Evolutionary conservation across 2,797 vertebrate species (phyloP).

Genomic region (Gallinago stenura): DNA sequence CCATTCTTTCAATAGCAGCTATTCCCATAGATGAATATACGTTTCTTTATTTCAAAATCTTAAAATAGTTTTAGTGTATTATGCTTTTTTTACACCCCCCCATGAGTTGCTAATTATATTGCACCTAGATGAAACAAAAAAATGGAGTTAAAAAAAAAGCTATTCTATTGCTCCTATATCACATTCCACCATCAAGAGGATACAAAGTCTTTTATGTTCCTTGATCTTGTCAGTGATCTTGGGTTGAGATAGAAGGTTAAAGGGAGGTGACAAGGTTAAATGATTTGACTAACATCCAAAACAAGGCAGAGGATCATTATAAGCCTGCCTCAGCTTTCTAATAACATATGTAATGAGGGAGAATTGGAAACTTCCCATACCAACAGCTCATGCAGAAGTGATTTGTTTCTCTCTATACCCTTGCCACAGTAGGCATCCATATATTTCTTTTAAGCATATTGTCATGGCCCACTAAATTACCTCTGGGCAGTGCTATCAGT

Average conservation of each 20-base stretch:
- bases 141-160: background rate
- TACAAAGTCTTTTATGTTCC: constrained; percentile 37
- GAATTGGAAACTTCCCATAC: constrained; percentile 27
- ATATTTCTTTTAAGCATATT: constrained; percentile 62
- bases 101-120: background rate
- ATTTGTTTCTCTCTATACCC: constrained; percentile 59
- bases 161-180: background rate
- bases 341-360: constrained; percentile 41
- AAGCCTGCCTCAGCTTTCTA: constrained; percentile 39
- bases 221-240: constrained; percentile 1
- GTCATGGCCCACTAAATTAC: constrained; percentile 68
- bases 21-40: background rate
- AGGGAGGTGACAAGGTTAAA: constrained; percentile 61
- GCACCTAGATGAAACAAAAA: background rate
- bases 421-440: constrained; percentile 12
- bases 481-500: constrained; percentile 57
- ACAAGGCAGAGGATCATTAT: constrained; percentile 33
- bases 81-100: background rate
- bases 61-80: background rate
- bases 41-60: background rate
- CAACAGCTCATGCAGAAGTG: constrained; percentile 35
- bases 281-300: constrained; percentile 61
- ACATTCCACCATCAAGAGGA: background rate
- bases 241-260: constrained; percentile 45
- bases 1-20: background rate